Percentiles rank a stretch among this genome's conserved stretches.
Evolutionary conservation across 2,797 vertebrate genomes (phyloP).

Genomic region (Apogon hyalosoma): DNA sequence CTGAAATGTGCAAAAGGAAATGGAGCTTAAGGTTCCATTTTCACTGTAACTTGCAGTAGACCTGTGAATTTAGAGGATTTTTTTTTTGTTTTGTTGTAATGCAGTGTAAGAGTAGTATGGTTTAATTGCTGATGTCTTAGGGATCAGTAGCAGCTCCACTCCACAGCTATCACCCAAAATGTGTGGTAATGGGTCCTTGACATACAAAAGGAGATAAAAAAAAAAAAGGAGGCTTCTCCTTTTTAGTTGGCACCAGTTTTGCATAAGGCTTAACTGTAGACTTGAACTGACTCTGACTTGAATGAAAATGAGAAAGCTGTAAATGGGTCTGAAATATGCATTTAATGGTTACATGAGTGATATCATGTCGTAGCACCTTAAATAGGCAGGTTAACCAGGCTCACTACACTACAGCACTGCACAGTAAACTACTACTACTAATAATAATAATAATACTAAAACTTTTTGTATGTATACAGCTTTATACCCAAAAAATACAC

Average conservation of each 20-base stretch:
- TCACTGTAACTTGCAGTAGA: not conserved
- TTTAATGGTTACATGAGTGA: slow-evolving; percentile 9
- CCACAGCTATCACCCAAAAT: not conserved
- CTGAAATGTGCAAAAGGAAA: not conserved
- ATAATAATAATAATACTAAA: too few species aligned
- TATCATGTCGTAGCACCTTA: not conserved
- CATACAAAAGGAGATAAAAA: slow-evolving; percentile 11
- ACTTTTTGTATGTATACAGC: too few species aligned
- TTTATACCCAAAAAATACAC: too few species aligned
- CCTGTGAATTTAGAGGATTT: not conserved
- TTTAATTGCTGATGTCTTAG: slow-evolving; percentile 3
- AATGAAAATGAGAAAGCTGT: slow-evolving; percentile 17
- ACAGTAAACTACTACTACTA: too few species aligned
- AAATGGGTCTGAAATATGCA: slow-evolving; percentile 12
- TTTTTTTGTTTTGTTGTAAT: not conserved
- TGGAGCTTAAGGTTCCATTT: not conserved
- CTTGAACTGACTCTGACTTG: slow-evolving; percentile 11
- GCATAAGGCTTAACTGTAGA: slow-evolving; percentile 17
- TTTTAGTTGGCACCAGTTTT: slow-evolving; percentile 14
- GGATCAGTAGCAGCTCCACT: not conserved
- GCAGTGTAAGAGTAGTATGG: not conserved
- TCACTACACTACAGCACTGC: too few species aligned
- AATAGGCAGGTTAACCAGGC: too few species aligned
- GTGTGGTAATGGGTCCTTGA: slow-evolving; percentile 18
- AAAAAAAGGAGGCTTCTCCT: slow-evolving; percentile 5